Base-by-base conservation (phyloP, 2,888 invertebrate genomes). In the Plagodis pulveraria region DNA sequence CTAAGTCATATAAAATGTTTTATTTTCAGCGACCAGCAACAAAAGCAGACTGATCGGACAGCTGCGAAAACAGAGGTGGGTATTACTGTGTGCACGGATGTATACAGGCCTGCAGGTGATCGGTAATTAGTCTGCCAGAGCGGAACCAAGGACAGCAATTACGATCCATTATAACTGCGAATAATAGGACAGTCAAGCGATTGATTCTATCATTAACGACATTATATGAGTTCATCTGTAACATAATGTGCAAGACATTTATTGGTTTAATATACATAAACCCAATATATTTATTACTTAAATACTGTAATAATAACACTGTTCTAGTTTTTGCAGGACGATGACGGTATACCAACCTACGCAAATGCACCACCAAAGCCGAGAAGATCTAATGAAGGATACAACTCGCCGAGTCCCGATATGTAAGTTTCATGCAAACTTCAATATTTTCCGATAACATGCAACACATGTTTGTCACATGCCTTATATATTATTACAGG, bases 311-410 rank as follows among this genome's bases (percentile, higher is more conserved):
- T 6, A 36, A 8, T 36, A 36, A 36, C 2, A 8, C 7, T 9
- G 36, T 36, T 6, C 10, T 6, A 12, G 34, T 5, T 11, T 42
- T 66, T 71, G 53, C 67, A 91, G 91, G 90, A 91, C 56, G 80
- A 75, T 8, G 91, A 91, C 66, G 91, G 91, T 63, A 80, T 84
- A 60, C 88, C 97, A 0, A 94, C 97, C 0, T 98, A 98, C 78
- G 97, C 97, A 0, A 98, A 98, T 85, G 97, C 98, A 5, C 97
- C 97, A 9, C 97, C 98, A 0, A 98, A 98, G 80, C 97, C 98
- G 0, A 93, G 97, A 77, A 94, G 97, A 54, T 94, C 96, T 40
- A 96, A 95, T 65, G 96, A 96, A 74, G 95, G 95, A 41, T 96
- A 96, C 72, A 95, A 95, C 47, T 96, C 96, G 5, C 96, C 96